Percentiles rank a stretch among this genome's conserved stretches.
phyloP scores from a whole-genome alignment of 2,797 vertebrate genomes.

The Acanthornis magna region DNA sequence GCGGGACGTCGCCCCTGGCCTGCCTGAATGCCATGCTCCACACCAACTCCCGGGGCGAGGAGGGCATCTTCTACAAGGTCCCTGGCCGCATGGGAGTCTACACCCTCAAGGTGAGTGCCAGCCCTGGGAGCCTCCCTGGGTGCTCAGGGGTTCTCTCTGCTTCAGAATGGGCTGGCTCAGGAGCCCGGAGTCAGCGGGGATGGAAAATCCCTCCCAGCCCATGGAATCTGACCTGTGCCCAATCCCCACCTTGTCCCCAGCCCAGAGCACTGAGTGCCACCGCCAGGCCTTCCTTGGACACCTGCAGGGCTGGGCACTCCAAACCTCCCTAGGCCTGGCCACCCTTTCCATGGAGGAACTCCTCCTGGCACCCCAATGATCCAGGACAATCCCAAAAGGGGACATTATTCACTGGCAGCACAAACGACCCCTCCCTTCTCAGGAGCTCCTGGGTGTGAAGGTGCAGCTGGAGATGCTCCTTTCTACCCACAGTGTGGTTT shows the following conservation, averaged over 20 bases:
- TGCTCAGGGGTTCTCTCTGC: neutral
- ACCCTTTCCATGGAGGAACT: neutral
- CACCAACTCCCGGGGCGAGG: constrained; percentile 95
- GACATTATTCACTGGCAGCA: fast-evolving
- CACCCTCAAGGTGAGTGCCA: constrained; percentile 89
- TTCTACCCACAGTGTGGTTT: neutral
- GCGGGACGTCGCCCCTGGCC: constrained; percentile 93
- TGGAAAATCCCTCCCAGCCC: neutral
- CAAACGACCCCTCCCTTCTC: fast-evolving
- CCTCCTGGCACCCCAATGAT: fast-evolving
- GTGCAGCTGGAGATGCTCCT: neutral
- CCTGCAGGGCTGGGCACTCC: neutral
- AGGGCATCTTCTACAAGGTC: constrained; percentile 99
- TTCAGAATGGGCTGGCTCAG: fast-evolving
- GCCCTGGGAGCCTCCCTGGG: too few species aligned
- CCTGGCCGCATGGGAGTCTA: constrained; percentile 98
- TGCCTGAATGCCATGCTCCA: constrained; percentile 99
- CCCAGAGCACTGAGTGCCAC: neutral
- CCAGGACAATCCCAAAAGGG: neutral
- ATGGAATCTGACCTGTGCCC: neutral
- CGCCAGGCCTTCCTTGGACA: fast-evolving
- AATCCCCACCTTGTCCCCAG: neutral
- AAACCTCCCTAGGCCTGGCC: neutral
- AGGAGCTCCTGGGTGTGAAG: neutral
- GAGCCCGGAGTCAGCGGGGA: fast-evolving